Evolutionary conservation across 2,113 vertebrate genomes (phyloP), one percentile per base, ranked within the genome.

Genomic region (Tenrec ecaudatus): DNA sequence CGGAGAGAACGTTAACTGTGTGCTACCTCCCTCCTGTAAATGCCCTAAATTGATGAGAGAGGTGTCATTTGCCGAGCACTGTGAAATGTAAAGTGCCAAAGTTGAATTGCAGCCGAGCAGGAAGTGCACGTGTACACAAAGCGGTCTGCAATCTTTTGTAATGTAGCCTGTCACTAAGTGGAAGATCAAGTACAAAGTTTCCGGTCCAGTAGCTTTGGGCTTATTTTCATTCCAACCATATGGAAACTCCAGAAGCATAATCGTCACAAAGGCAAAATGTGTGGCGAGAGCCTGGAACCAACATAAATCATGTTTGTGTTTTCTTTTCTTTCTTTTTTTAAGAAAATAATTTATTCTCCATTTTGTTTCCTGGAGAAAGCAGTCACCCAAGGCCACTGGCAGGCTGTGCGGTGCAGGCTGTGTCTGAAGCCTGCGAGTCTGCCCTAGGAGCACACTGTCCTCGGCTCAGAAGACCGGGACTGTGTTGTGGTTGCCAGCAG

Each of bases 171-270:
- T 91, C 91, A 23, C 89, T 16, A 78, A 89, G 91, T 89, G 85
- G 93, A 76, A 94, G 91, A 96, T 85, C 75, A 93, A 87, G 91
- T n/a, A 64, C 68, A n/a, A 22, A 53, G 81, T 79, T 95, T 96
- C 94, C 31, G 36, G 89, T 78, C 91, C 89, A 85, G 78, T 79
- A 80, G 75, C 82, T 87, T 73, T 87, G 82, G 57, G 53, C 89
- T 89, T 89, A 77, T 84, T 95, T 89, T 94, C 82, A 94, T 89
- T 85, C 73, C 53, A 86, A 84, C 62, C 93, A 62, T 75, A 88
- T 82, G 93, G 95, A 94, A 92, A 92, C 64, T 77, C 60, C 43
- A 76, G 75, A 75, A 73, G 58, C 85, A 94, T 91, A 91, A 84
- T 95, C 93, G 94, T 79, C 68, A 76, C 36, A 25, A 91, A 76